A percentile compares a stretch with the other conserved stretches of the same genome.
Conservation (phyloP, 1,140 invertebrate species). For the Zaprionus davidi region DNA sequence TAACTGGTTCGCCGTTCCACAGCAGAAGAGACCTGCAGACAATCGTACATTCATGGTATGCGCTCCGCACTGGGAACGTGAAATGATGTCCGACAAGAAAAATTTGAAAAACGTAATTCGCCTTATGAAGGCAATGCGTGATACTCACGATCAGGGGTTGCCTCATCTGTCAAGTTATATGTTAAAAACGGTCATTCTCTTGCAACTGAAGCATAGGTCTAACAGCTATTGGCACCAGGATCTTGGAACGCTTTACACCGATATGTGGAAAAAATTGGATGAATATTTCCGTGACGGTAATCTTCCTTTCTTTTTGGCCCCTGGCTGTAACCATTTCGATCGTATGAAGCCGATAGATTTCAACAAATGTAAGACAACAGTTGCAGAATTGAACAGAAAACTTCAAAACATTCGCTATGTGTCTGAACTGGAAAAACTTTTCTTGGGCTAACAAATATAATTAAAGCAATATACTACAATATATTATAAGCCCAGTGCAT, state of each 20-base stretch:
- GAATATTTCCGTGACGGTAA: background rate
- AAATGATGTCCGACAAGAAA: constrained; percentile 23
- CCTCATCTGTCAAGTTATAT: constrained; percentile 50
- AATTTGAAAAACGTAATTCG: constrained; percentile 52
- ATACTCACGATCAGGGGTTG: constrained; percentile 5
- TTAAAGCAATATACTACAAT: background rate
- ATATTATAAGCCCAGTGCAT: background rate
- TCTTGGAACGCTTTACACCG: constrained; percentile 10
- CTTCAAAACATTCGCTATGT: background rate
- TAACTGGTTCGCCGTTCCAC: constrained; percentile 45
- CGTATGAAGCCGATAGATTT: constrained; percentile 11
- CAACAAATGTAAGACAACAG: background rate
- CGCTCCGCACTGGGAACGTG: constrained; percentile 53
- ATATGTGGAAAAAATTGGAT: constrained; percentile 42
- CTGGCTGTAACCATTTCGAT: constrained; percentile 29
- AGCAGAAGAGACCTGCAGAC: background rate
- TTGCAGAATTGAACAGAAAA: background rate
- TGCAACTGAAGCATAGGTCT: background rate
- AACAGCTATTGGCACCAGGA: constrained; percentile 28
- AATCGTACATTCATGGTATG: constrained; percentile 42
- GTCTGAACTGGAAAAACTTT: background rate
- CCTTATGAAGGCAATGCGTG: constrained; percentile 51
- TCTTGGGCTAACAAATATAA: background rate
- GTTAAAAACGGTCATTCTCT: constrained; percentile 47
- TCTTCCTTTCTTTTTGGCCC: constrained; percentile 39